Evolutionary conservation across 1,140 invertebrate genomes (phyloP), one percentile per base, ranked within the genome.

Genomic region (Ectropis grisescens): DNA sequence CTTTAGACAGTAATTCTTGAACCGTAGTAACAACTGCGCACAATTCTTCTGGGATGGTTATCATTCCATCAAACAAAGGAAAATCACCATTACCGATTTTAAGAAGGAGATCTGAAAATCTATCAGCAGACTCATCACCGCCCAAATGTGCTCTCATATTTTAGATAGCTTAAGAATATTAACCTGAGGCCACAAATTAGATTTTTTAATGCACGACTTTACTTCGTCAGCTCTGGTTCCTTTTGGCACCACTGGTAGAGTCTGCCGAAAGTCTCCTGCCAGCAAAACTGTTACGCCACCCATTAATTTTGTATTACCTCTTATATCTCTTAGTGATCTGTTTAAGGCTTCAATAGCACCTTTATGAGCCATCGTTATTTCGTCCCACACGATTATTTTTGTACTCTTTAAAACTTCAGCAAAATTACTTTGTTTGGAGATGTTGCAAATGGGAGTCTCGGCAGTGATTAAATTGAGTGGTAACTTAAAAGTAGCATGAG

Each of bases 251-350:
- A 84, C 64, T 27, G 82, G 81, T 24, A 85, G 48, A n/a, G 61
- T 84, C 56, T 86, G 79, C 11, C 75, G 41, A 53, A 85, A 86
- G 65, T 85, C 74, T n/a, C 82, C 79, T 39, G 68, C 42, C 10
- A 81, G 55, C n/a, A 83, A 23, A 35, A 84, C 29, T 7, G 62
- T 49, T 7, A 47, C 13, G 1, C 64, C 60, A 14, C 41, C 41
- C 12, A 48, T 31, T 11, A 41, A 57, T 55, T 12, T 16, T 15
- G 31, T 11, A 28, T 5, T 13, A 10, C 30, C 12, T 19, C 35
- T 31, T 23, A 37, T 16, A 25, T 44, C 35, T 27, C 33, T 33
- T 2, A 58, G 15, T 23, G 44, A 49, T 13, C 44, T 45, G 26
- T 51, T 37, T 31, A 58, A 13, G 23, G 50, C 38, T 27, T 37